phyloP scores from a whole-genome alignment of 1,140 invertebrate species.

The Caenorhabditis brenneri region DNA sequence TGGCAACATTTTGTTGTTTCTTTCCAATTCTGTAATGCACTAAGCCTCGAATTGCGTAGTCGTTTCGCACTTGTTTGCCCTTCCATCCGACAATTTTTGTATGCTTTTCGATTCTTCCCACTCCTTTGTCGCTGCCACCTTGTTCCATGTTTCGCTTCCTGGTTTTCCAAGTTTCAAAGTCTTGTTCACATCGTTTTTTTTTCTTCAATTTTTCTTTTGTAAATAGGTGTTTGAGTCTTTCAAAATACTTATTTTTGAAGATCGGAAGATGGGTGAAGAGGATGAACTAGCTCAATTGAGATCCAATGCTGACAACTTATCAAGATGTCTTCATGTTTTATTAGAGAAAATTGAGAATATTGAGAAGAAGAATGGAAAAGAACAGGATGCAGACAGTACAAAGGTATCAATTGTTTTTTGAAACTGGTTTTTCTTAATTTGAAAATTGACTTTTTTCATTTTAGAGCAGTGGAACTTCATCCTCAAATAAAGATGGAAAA shows the following conservation, averaged over 20 bases:
- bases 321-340: constrained; percentile 62
- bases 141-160: constrained; percentile 26
- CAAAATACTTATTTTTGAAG: background rate
- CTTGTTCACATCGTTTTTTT: too few species aligned
- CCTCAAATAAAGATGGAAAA: constrained; percentile 32
- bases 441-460: background rate
- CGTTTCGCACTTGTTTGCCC: constrained; percentile 27
- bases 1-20: background rate
- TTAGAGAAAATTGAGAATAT: constrained; percentile 65
- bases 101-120: constrained; percentile 36
- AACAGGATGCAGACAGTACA: constrained; percentile 22
- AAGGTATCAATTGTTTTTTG: too few species aligned
- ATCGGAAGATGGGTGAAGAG: constrained; percentile 17
- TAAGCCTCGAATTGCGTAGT: constrained; percentile 38
- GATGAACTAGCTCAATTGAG: constrained; percentile 62
- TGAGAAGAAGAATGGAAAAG: constrained; percentile 54
- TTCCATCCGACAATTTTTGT: constrained; percentile 2
- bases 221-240: background rate
- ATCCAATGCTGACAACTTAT: constrained; percentile 62
- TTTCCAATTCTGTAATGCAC: background rate
- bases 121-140: background rate
- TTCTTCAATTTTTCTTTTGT: background rate
- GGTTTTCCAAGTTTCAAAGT: background rate
- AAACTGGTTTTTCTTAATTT: background rate
- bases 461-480: constrained; percentile 5